These are phyloP conservation scores for Xestobium rufovillosum DNA, from an alignment of 2,888 invertebrate genomes.

Conservation along the genomic window DNA sequence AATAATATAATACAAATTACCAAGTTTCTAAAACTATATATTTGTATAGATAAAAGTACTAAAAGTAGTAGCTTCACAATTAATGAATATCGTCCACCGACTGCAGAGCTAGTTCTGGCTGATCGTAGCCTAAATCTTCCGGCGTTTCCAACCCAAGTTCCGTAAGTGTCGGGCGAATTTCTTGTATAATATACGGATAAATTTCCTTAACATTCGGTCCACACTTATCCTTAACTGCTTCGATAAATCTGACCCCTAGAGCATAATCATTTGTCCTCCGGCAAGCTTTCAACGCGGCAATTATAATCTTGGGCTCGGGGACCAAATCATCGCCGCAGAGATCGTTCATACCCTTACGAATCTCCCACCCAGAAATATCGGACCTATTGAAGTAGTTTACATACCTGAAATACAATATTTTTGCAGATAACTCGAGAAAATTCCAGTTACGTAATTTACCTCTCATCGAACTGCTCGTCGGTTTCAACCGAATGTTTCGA, in stretches of 20 bases:
- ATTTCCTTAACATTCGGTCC: slow-evolving; percentile 66
- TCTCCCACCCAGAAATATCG: slow-evolving; percentile 92
- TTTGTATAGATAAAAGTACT: slow-evolving; percentile 2
- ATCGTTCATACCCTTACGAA: slow-evolving; percentile 86
- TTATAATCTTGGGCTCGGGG: slow-evolving; percentile 85
- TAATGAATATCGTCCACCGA: slow-evolving; percentile 58
- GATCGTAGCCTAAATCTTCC: slow-evolving; percentile 94
- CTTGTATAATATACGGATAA: slow-evolving; percentile 81
- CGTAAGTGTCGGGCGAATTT: slow-evolving; percentile 84
- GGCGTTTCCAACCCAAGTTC: slow-evolving; percentile 92
- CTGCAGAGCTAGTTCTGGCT: slow-evolving; percentile 85
- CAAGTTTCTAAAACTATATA: background rate
- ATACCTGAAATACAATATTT: slow-evolving; percentile 50
- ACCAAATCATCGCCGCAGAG: slow-evolving; percentile 84
- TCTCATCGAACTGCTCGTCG: slow-evolving; percentile 78
- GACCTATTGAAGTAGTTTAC: slow-evolving; percentile 76
- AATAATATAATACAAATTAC: no score
- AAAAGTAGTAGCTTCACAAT: background rate
- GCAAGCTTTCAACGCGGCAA: slow-evolving; percentile 82
- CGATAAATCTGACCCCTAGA: slow-evolving; percentile 85
- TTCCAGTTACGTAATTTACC: slow-evolving; percentile 40
- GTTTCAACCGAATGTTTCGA: slow-evolving; percentile 53
- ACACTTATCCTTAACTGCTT: slow-evolving; percentile 86
- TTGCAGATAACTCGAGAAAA: slow-evolving; percentile 2
- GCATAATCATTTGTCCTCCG: slow-evolving; percentile 91